These are phyloP conservation scores for Liopterus haemorrhoidalis DNA, from an alignment of 2,888 invertebrate genomes.

Conservation along the genomic window DNA sequence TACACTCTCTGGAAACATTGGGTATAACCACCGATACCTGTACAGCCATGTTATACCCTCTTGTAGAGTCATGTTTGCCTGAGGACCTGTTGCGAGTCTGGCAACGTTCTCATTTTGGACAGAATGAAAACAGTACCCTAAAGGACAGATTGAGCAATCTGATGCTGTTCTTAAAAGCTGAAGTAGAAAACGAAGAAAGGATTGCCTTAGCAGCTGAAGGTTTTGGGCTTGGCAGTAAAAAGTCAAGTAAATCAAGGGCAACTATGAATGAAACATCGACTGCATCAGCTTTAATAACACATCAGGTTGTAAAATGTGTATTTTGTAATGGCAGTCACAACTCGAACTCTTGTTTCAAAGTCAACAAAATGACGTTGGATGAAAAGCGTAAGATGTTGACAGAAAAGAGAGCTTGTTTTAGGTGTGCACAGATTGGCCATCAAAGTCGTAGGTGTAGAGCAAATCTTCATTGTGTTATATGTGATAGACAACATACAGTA, in stretches of 20 bases:
- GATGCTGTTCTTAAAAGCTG: background rate
- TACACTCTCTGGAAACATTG: constrained; percentile 34
- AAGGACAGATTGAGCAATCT: background rate
- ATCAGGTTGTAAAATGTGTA: constrained; percentile 13
- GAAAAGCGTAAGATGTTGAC: constrained; percentile 23
- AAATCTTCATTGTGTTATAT: constrained; percentile 30
- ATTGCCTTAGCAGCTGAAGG: background rate
- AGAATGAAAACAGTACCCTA: background rate
- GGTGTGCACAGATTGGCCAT: constrained; percentile 31
- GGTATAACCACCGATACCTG: constrained; percentile 34
- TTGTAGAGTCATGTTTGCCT: constrained; percentile 37
- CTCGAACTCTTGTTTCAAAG: constrained; percentile 27
- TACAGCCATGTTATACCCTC: constrained; percentile 35
- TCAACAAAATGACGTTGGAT: constrained; percentile 24
- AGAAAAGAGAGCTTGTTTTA: constrained; percentile 30
- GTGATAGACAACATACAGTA: constrained; percentile 28
- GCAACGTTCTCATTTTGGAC: constrained; percentile 24
- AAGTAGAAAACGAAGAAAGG: constrained; percentile 4
- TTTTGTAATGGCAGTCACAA: constrained; percentile 23
- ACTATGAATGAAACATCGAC: background rate
- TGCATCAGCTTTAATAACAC: background rate
- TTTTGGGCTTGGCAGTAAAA: background rate
- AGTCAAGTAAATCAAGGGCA: too few relatives aligned
- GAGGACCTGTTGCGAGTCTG: constrained; percentile 32
- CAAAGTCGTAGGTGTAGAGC: constrained; percentile 26